Conservation (phyloP, 2,797 vertebrate species). For the Betta splendens region DNA sequence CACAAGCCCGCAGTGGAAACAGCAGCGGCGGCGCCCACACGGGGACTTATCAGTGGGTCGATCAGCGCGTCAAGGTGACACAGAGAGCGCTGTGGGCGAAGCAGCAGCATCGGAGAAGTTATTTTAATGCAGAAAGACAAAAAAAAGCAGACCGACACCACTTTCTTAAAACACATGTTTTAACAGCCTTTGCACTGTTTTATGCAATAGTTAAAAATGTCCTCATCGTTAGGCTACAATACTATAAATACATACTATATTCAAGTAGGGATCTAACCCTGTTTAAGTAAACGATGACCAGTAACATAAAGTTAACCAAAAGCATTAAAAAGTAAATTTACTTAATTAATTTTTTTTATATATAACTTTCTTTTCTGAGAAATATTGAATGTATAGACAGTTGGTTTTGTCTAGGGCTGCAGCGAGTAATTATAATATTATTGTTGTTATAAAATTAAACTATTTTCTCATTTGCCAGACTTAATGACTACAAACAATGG, state of each 20-base stretch:
- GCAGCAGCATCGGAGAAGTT: not conserved
- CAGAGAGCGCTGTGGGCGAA: not conserved
- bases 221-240: not conserved
- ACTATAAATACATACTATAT: too few species aligned
- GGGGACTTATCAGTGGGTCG: not conserved
- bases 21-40: not conserved
- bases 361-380: too few species aligned
- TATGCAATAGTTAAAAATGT: not conserved
- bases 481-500: not conserved
- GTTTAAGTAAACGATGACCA: not conserved
- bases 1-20: conserved; percentile 37
- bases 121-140: too few species aligned
- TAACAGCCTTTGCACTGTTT: not conserved
- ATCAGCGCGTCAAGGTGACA: conserved; percentile 7
- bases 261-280: too few species aligned
- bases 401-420: not conserved
- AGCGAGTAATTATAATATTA: not conserved
- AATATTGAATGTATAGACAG: not conserved
- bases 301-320: not conserved
- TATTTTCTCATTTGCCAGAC: not conserved
- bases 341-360: too few species aligned
- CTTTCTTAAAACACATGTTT: conserved; percentile 1
- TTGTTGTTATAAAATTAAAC: too few species aligned
- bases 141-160: not conserved
- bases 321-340: not conserved